A percentile compares a stretch with the other conserved stretches of the same genome.
These are phyloP conservation scores for Nomada flava DNA, from an alignment of 2,888 invertebrate genomes.

Conservation along the genomic window DNA sequence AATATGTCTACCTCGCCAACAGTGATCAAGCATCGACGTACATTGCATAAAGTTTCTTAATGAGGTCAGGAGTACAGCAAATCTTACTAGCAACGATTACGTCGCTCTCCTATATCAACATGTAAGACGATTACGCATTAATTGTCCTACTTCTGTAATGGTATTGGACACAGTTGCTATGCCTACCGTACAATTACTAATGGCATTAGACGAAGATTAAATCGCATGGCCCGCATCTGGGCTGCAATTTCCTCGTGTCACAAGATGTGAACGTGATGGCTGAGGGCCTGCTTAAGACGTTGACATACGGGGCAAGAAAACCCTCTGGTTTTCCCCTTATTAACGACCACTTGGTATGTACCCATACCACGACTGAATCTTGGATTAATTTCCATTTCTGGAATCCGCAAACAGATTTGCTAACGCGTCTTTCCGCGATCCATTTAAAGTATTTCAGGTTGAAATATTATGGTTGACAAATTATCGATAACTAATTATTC, in stretches of 20 bases:
- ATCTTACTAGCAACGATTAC: constrained; percentile 11
- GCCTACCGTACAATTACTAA: constrained; percentile 17
- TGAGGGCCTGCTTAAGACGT: constrained; percentile 23
- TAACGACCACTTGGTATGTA: background rate
- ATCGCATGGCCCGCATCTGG: constrained; percentile 27
- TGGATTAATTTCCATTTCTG: no score
- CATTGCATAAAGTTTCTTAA: background rate
- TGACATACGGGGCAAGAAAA: constrained; percentile 23
- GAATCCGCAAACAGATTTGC: no score
- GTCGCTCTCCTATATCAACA: background rate
- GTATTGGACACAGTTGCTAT: constrained; percentile 10
- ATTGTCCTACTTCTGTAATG: constrained; percentile 23
- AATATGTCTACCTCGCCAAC: background rate
- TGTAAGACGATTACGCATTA: constrained; percentile 29
- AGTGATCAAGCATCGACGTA: background rate
- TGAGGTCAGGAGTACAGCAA: constrained; percentile 13
- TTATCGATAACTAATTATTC: no score
- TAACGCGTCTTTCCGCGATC: no score
- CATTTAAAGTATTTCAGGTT: no score
- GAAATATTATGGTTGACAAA: no score
- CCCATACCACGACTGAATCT: no score
- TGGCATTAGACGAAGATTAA: constrained; percentile 29
- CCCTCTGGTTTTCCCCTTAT: background rate
- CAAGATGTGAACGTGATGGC: constrained; percentile 5
- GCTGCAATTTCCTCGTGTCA: constrained; percentile 34